These are phyloP conservation scores for Platycheirus albimanus DNA, from an alignment of 2,888 invertebrate species.

Conservation along the genomic window DNA sequence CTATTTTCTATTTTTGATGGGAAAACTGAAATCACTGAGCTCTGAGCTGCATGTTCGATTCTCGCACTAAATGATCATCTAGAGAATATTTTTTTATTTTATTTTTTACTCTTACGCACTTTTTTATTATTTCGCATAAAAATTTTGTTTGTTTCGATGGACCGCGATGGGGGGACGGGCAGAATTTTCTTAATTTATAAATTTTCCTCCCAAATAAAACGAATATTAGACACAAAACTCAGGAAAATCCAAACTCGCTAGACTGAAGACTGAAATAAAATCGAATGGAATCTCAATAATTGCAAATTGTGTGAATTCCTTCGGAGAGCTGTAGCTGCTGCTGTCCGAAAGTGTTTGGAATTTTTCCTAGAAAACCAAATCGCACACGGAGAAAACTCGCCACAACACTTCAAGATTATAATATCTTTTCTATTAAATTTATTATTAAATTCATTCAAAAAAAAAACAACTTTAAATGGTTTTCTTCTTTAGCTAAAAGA, in stretches of 20 bases:
- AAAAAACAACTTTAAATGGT: slow-evolving; percentile 28
- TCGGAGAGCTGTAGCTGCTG: slow-evolving; percentile 4
- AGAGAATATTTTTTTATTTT: slow-evolving; percentile 21
- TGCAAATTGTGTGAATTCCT: slow-evolving; percentile 57
- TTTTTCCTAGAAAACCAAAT: too few relatives aligned
- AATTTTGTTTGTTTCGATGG: slow-evolving; percentile 50
- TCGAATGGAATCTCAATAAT: slow-evolving; percentile 55
- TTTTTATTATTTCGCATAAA: slow-evolving; percentile 41
- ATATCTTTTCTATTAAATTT: background rate
- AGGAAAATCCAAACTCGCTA: slow-evolving; percentile 41
- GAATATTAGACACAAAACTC: slow-evolving; percentile 1
- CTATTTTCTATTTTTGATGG: slow-evolving; percentile 71
- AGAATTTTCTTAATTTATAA: slow-evolving; percentile 29
- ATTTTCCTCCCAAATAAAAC: slow-evolving; percentile 24
- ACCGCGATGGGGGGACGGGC: slow-evolving; percentile 14
- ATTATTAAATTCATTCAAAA: slow-evolving; percentile 6
- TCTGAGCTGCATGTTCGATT: slow-evolving; percentile 53
- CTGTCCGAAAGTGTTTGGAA: slow-evolving; percentile 5
- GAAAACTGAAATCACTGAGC: slow-evolving; percentile 51
- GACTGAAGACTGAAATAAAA: slow-evolving; percentile 22
- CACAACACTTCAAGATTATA: too few relatives aligned
- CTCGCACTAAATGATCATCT: slow-evolving; percentile 44
- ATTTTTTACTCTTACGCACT: slow-evolving; percentile 59
- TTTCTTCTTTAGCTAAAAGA: slow-evolving; percentile 8
- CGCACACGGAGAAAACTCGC: too few relatives aligned